A percentile compares a stretch with the other conserved stretches of the same genome.
Conservation (phyloP, 2,797 vertebrate species). For the Ctenosaura bakeri region DNA sequence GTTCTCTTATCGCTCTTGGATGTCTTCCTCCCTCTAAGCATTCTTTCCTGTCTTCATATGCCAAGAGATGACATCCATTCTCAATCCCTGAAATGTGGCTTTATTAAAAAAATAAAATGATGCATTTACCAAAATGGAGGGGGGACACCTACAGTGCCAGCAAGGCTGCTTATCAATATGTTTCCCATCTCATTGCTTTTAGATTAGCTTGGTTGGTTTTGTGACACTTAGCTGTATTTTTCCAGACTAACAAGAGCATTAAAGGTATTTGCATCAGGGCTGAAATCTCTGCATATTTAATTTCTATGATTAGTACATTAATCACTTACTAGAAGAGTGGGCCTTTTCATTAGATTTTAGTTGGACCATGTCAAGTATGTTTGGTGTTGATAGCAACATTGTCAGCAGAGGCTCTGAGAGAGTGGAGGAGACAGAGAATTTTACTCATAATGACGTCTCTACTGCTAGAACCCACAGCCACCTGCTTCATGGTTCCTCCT, state of each 20-base stretch:
- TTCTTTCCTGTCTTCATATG: background rate
- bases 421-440: background rate
- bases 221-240: conserved; percentile 10
- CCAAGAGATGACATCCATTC: conserved; percentile 18
- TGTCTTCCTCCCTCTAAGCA: background rate
- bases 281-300: conserved; percentile 10
- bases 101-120: conserved; percentile 18
- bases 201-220: conserved; percentile 13
- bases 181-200: background rate
- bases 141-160: background rate
- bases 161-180: background rate
- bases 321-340: conserved; percentile 7
- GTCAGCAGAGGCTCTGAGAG: background rate
- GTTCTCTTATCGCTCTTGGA: background rate
- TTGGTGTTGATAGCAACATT: background rate
- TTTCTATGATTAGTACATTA: conserved; percentile 26
- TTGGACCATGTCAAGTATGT: background rate
- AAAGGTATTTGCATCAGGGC: conserved; percentile 9
- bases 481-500: background rate
- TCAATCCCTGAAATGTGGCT: conserved; percentile 19
- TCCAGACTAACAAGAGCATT: background rate
- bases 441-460: background rate
- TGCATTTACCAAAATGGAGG: background rate
- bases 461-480: background rate
- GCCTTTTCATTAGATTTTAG: conserved; percentile 10